Base-by-base conservation (phyloP, 2,113 vertebrate species). In the Monopterus albus region DNA sequence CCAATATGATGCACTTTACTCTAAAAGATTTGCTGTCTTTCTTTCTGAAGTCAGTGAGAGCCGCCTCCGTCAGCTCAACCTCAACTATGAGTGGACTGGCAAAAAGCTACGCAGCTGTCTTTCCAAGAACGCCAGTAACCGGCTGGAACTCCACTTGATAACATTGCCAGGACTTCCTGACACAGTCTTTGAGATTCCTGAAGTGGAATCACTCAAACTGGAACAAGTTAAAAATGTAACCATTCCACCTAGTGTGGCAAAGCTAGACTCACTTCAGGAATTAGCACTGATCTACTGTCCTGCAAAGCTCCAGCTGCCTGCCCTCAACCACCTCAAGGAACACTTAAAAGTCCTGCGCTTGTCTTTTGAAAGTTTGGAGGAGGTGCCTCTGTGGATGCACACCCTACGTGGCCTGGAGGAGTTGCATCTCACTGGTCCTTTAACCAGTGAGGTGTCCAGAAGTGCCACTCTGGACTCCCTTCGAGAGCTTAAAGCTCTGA, bases 1-100 rank as follows among this genome's bases (percentile, higher is more conserved):
- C 72, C 95, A 96, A 62, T 97, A 97, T 0, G 96, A 97, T 60
- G 90, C 93, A 0, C 94, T 97, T 5, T 96, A 96, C 75, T 94
- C 95, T 8, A 96, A 95, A 72, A 93, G 95, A 45, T 96, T 97
- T 7, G 95, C 95, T 0, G 92, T 95, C 39, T 98, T 98, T 79
- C 93, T 98, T 8, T 97, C 96, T 0, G 96, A 97, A 79, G 95
- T 95, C 71, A 97, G 96, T 0, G 96, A 97, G 67, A 94, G 93
- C 75, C 93, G 90, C 38, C 91, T 97, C 4, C 87, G 94, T 57
- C 95, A 96, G 78, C 91, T 96, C 29, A 98, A 95, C 79, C 93
- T 98, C 39, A 97, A 96, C 85, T 82, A 96, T 0, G 95, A 96
- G 66, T 98, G 96, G 96, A 94, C 94, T 0, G 71, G 76, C 0